Conservation (phyloP, 2,797 vertebrate genomes). For the Poeciliopsis gracilis region DNA sequence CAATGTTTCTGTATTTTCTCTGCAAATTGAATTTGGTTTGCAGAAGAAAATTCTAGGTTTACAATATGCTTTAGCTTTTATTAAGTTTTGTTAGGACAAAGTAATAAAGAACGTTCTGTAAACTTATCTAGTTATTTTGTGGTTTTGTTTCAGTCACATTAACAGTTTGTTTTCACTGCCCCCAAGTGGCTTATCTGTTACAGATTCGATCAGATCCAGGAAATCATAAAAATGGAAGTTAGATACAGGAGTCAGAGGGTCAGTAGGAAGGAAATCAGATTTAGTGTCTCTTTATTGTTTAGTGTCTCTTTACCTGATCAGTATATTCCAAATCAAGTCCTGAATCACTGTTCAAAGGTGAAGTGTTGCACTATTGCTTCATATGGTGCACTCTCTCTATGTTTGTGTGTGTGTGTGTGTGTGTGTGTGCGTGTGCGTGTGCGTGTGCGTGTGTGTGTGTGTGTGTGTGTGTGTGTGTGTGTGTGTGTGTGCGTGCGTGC, state of each 20-base stretch:
- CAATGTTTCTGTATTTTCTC: not conserved
- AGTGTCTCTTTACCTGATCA: not conserved
- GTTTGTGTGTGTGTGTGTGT: not conserved
- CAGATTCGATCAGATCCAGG: not conserved
- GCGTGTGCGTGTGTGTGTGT: too few relatives aligned
- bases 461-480: not conserved
- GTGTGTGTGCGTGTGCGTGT: too few relatives aligned
- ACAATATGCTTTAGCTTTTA: not conserved
- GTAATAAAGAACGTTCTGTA: not conserved
- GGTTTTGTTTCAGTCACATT: not conserved
- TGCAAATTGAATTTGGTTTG: not conserved
- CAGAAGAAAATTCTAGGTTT: not conserved
- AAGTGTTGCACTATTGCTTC: constrained; percentile 7
- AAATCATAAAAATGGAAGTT: not conserved
- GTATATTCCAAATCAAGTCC: not conserved
- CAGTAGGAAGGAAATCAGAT: not conserved
- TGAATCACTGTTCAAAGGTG: constrained; percentile 21
- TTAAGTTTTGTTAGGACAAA: not conserved
- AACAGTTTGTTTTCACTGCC: constrained; percentile 15
- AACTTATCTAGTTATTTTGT: not conserved
- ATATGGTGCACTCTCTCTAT: not conserved
- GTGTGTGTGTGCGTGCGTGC: accelerated
- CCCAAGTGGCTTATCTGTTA: constrained; percentile 6
- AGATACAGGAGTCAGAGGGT: not conserved
- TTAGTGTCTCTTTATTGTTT: not conserved